Evolutionary conservation across 2,797 vertebrate species (phyloP).

Genomic region (Meda fulgida): DNA sequence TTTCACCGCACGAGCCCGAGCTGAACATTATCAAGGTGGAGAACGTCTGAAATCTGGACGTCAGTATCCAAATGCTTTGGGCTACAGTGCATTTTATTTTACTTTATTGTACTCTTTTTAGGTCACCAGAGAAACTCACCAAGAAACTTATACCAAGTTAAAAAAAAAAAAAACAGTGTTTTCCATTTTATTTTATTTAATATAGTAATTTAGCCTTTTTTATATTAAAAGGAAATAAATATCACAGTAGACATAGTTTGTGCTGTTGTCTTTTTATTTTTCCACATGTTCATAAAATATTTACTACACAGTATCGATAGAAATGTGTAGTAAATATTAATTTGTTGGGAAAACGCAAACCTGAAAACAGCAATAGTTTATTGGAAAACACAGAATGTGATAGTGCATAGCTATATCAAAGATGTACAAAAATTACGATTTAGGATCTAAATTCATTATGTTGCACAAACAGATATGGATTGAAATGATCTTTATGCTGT

Average conservation of each 20-base stretch:
- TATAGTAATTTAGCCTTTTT: slow-evolving; percentile 4
- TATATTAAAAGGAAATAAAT: slow-evolving; percentile 19
- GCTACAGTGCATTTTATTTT: not conserved
- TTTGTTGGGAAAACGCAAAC: not conserved
- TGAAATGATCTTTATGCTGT: not conserved
- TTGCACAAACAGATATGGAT: not conserved
- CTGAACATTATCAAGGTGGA: slow-evolving; percentile 87
- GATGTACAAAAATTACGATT: not conserved
- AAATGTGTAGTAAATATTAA: not conserved
- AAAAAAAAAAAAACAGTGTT: not conserved
- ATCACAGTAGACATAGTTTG: slow-evolving; percentile 3
- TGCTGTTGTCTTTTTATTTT: not conserved
- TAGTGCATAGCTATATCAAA: not conserved
- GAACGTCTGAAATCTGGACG: slow-evolving; percentile 66
- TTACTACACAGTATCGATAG: not conserved
- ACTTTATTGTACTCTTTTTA: not conserved
- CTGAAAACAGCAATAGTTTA: not conserved
- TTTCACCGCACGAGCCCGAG: slow-evolving; percentile 72
- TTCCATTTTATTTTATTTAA: not conserved
- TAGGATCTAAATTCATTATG: not conserved
- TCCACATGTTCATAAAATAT: not conserved
- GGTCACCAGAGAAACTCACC: not conserved
- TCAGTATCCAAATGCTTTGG: not conserved
- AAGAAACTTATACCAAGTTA: not conserved
- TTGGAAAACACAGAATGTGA: not conserved